Base-by-base conservation (phyloP, 1,140 invertebrate genomes). In the Drosophila truncata region DNA sequence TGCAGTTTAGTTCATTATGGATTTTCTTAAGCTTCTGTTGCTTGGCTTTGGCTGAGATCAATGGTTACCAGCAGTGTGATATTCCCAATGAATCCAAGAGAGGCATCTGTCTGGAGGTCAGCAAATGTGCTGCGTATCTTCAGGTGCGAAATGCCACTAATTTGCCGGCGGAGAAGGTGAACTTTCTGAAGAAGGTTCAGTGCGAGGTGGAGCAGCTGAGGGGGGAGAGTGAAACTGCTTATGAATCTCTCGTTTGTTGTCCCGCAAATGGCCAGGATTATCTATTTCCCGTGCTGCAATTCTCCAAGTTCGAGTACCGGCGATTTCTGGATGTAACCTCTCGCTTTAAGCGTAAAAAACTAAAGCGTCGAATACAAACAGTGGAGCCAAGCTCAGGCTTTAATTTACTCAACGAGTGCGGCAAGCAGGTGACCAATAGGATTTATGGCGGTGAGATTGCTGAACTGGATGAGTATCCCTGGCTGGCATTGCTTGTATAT, bases 401-500 rank as follows among this genome's bases (percentile, higher is more conserved):
- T 9, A 92, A 92, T 73, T 49, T 92, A 11, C 57, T 80, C 18
- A 90, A 88, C 20, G 92, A 93, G 16, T 94, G 94, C 42, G 94
- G 93, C 54, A 80, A 92, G 18, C 80, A 83, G 70, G 77, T 82
- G 7, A 79, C 82, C 16, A 91, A 93, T 70, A 91, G 92, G 44
- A 94, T 95, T 57, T 92, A 93, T 65, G 94, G 94, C 3, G 94
- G 94, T 4, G 93, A 94, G 65, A 91, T 91, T 20, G 92, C 94
- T 4, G 93, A 93, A 35, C 61, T 94, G 16, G 93, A 93, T 35
- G 94, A 95, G 66, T 94, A 93, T 85, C 96, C 96, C 0, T 97
- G 96, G 96, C 95, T 96, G 94, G 95, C 94, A 0, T 86, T 96
- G 2, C 80, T 97, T 18, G 94, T 95, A 69, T 96, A 97, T 70